Evolutionary conservation across 2,797 vertebrate species (phyloP).

Genomic region (Lacerta agilis): DNA sequence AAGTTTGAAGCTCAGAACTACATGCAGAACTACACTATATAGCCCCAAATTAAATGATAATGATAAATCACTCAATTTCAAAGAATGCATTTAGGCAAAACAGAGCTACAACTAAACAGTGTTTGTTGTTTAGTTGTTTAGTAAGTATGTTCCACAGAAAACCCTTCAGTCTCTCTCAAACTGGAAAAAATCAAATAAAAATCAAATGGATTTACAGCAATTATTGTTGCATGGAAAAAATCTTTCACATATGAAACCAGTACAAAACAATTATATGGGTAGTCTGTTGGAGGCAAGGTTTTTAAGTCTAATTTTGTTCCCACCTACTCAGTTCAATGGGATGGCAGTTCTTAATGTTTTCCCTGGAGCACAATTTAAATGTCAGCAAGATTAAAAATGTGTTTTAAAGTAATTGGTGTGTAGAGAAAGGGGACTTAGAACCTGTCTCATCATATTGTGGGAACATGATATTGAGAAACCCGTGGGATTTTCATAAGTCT

Average conservation of each 20-base stretch:
- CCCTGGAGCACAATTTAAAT: constrained; percentile 30
- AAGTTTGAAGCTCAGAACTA: background rate
- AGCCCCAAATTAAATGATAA: background rate
- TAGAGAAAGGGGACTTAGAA: constrained; percentile 38
- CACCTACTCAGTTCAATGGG: background rate
- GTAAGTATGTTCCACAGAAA: background rate
- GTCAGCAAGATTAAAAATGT: constrained; percentile 50
- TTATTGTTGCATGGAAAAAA: background rate
- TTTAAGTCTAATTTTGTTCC: background rate
- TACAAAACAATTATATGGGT: background rate
- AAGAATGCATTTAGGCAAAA: too few relatives aligned
- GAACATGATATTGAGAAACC: constrained; percentile 27
- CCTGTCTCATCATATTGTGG: constrained; percentile 31
- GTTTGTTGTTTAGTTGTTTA: too few relatives aligned
- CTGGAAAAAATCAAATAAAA: background rate
- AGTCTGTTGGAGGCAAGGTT: background rate
- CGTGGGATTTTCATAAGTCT: background rate
- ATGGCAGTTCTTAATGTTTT: constrained; percentile 10
- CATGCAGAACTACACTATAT: background rate
- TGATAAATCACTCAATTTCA: too few relatives aligned
- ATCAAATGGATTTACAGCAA: background rate
- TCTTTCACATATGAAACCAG: background rate
- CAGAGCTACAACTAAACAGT: background rate
- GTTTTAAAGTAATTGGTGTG: constrained; percentile 45
- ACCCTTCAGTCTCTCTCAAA: too few relatives aligned